Evolutionary conservation across 2,113 vertebrate genomes (phyloP), one percentile per base, ranked within the genome.

Genomic region (Corythoichthys haematopterus): DNA sequence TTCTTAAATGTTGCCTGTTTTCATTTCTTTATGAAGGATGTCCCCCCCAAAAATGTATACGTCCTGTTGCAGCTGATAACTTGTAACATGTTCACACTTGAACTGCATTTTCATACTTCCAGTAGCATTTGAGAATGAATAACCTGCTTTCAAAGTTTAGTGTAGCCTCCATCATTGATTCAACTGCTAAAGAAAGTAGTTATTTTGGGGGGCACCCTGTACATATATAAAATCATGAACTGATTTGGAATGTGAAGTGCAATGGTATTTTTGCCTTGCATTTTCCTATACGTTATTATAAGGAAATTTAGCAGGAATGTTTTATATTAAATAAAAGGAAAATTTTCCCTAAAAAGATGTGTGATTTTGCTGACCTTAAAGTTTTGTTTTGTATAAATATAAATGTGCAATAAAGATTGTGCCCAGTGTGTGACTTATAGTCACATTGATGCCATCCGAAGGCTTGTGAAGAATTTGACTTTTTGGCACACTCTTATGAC

Each of bases 251-350:
- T 69, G 66, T 80, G 70, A 70, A 74, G 80, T 81, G 78, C 72
- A 82, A 73, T 69, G 72, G 45, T 58, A 2, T 83, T 79, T 40
- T 72, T 55, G 67, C 74, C 80, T 82, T 88, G 80, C 63, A 68
- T 67, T 82, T 73, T 77, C 52, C 75, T 76, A 83, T 81, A 84
- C 83, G 81, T 84, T 76, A 79, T 58, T 80, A 14, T 62, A 70
- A 79, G 79, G 38, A 71, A 75, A 11, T 12, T 13, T 13, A 76
- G 70, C 72, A 72, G 68, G 71, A 6, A 36, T 80, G 79, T 69
- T 68, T 70, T 79, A 79, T 74, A 70, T 77, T 59, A 80, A 90
- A 90, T 88, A 87, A 87, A 90, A 56, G 20, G 9, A 74, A 76
- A 79, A 70, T 45, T 69, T 71, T 67, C 57, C 71, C 14, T 76